A percentile compares a stretch with the other conserved stretches of the same genome.
Conservation (phyloP, 2,888 invertebrate genomes). For the Phalera bucephala region DNA sequence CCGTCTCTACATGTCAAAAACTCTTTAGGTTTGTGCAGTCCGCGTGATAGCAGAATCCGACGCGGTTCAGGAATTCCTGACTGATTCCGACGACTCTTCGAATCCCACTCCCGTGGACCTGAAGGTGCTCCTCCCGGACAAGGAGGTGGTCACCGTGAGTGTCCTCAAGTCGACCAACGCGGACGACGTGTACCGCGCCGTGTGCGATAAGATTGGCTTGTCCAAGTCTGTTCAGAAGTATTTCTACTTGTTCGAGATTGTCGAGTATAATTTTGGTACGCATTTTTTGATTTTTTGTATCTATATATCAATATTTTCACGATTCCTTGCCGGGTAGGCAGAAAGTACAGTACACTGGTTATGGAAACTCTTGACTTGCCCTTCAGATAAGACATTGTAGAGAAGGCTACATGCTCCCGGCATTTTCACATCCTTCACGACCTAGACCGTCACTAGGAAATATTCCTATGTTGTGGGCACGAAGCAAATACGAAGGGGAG, state of each 20-base stretch:
- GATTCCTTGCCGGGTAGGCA: too few species aligned
- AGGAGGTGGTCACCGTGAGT: slow-evolving; percentile 93
- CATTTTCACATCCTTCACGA: too few species aligned
- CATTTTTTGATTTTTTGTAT: slow-evolving; percentile 10
- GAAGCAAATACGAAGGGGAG: too few species aligned
- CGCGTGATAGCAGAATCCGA: slow-evolving; percentile 99
- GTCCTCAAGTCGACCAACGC: slow-evolving; percentile 95
- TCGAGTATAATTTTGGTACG: slow-evolving; percentile 98
- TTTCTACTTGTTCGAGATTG: slow-evolving; percentile 98
- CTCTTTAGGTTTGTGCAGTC: slow-evolving; percentile 97
- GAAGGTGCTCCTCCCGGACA: slow-evolving; percentile 93
- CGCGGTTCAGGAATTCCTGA: slow-evolving; percentile 98
- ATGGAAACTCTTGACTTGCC: too few species aligned
- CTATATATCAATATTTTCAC: too few species aligned
- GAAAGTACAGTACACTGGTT: too few species aligned
- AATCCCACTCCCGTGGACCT: slow-evolving; percentile 90
- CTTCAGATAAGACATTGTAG: too few species aligned
- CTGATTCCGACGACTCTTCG: slow-evolving; percentile 93
- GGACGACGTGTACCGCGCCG: slow-evolving; percentile 94
- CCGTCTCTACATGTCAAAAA: too few species aligned
- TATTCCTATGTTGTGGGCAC: too few species aligned
- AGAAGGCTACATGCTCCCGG: too few species aligned
- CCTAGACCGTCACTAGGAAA: too few species aligned
- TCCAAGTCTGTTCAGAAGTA: slow-evolving; percentile 92
- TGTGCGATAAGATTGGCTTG: slow-evolving; percentile 92